phyloP scores from a whole-genome alignment of 2,888 invertebrate species.

The Frankliniella fusca region DNA sequence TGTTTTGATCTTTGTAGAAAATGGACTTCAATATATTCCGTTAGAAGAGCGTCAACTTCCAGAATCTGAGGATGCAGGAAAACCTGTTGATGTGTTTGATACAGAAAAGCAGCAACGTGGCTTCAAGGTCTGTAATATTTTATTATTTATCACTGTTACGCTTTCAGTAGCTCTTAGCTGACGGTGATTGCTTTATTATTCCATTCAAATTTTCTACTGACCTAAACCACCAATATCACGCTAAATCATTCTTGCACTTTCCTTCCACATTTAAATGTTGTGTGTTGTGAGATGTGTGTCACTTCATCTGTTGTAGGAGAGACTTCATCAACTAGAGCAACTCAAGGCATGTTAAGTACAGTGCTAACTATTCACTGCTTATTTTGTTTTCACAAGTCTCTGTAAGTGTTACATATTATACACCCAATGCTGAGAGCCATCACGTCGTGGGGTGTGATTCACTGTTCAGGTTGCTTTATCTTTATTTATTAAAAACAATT shows the following conservation, averaged over 20 bases:
- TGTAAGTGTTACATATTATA: not conserved
- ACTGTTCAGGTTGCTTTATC: too few relatives aligned
- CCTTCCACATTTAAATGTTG: not conserved
- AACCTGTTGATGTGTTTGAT: not conserved
- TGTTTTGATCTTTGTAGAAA: conserved; percentile 27
- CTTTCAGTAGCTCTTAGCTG: too few relatives aligned
- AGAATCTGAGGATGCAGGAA: not conserved
- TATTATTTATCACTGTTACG: too few relatives aligned
- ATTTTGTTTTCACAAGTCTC: conserved; percentile 19
- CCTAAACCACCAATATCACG: not conserved
- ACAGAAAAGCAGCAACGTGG: not conserved
- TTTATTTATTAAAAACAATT: not conserved
- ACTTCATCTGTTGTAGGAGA: conserved; percentile 54
- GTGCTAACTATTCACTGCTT: conserved; percentile 43
- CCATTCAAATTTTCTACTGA: too few relatives aligned
- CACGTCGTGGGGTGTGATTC: too few relatives aligned
- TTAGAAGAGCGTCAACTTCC: not conserved
- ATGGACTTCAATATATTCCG: conserved; percentile 19
- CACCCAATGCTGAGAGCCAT: too few relatives aligned
- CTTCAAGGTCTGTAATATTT: not conserved
- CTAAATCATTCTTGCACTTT: not conserved
- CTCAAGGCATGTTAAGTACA: conserved; percentile 57
- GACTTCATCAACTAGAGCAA: conserved; percentile 56
- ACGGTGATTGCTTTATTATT: not conserved
- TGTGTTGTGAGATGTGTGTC: conserved; percentile 21